Percentiles rank a stretch among this genome's conserved stretches.
Conservation (phyloP, 2,113 vertebrate species). For the Platycercus adscitus region DNA sequence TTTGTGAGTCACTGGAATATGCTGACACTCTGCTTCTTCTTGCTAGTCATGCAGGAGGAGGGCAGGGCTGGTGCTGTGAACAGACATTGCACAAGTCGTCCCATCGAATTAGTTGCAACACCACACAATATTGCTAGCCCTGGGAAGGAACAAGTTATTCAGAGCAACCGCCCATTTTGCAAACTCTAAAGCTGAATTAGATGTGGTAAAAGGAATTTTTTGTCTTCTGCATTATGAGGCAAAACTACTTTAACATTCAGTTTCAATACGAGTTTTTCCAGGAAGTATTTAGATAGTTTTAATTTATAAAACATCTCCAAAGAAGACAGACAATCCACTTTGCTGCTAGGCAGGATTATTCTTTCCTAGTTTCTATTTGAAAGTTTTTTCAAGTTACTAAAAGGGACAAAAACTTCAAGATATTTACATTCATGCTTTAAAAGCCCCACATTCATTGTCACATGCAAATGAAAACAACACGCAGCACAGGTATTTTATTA, state of each 20-base stretch:
- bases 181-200: neutral
- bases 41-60: neutral
- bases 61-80: neutral
- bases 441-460: neutral
- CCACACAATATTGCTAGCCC: neutral
- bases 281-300: neutral
- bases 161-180: neutral
- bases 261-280: neutral
- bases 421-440: neutral
- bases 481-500: neutral
- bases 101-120: neutral
- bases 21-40: neutral
- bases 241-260: neutral
- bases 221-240: neutral
- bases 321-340: neutral
- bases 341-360: neutral
- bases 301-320: neutral
- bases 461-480: neutral
- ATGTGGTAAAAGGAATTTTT: neutral
- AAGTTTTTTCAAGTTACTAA: neutral
- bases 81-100: neutral
- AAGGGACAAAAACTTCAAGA: neutral
- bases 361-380: neutral
- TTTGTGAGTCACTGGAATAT: neutral
- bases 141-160: neutral